Evolutionary conservation across 2,888 invertebrate genomes (phyloP).

Genomic region (Tuberolachnus salignus): DNA sequence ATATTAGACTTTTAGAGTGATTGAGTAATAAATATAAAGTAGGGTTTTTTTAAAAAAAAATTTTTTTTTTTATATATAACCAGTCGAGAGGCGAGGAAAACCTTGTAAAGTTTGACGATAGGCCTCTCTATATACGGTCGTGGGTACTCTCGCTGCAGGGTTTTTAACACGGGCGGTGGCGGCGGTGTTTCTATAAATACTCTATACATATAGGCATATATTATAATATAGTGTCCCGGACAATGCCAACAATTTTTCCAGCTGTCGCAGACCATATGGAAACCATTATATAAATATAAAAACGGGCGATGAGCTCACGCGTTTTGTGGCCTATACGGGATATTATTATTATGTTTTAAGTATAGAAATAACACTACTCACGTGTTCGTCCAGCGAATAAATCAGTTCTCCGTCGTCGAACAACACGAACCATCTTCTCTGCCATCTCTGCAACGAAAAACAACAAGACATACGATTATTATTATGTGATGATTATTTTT

Average conservation of each 20-base stretch:
- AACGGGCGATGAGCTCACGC: slow-evolving; percentile 47
- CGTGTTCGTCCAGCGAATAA: slow-evolving; percentile 97
- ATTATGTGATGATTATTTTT: slow-evolving; percentile 11
- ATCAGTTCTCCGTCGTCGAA: slow-evolving; percentile 98
- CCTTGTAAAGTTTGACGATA: neutral
- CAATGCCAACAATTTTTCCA: slow-evolving; percentile 55
- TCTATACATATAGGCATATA: neutral
- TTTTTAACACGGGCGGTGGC: neutral
- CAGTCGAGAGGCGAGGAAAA: neutral
- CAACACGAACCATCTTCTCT: slow-evolving; percentile 95
- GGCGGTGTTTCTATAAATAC: slow-evolving; percentile 37
- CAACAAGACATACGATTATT: slow-evolving; percentile 58
- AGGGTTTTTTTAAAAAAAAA: neutral
- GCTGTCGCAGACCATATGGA: slow-evolving; percentile 54
- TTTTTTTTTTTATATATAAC: slow-evolving; percentile 4
- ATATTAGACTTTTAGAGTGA: neutral
- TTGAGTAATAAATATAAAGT: neutral
- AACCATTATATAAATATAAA: slow-evolving; percentile 56
- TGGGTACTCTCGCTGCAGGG: neutral
- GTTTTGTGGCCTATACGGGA: slow-evolving; percentile 40
- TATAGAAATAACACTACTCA: slow-evolving; percentile 68
- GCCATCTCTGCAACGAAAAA: slow-evolving; percentile 88
- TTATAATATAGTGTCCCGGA: slow-evolving; percentile 5
- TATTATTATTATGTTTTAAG: slow-evolving; percentile 30
- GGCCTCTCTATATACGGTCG: neutral